Percentiles rank a stretch among this genome's conserved stretches.
Conservation (phyloP, 2,888 invertebrate genomes). For the Acleris laterana region DNA sequence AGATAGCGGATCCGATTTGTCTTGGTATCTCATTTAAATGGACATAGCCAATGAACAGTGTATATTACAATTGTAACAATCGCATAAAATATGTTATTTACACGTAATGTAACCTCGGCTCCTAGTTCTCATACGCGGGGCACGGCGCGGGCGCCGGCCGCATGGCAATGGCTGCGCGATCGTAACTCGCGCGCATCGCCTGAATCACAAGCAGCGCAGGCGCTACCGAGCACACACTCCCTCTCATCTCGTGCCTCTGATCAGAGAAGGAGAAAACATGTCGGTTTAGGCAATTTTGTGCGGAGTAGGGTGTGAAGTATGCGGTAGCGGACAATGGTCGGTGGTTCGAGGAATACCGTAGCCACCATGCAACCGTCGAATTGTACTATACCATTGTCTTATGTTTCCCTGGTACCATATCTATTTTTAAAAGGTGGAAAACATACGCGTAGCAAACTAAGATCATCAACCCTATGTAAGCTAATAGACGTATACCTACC, state of each 20-base stretch:
- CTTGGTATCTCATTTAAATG: neutral
- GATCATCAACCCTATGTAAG: too few relatives aligned
- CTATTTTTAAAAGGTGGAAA: too few relatives aligned
- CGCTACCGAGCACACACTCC: constrained; percentile 5
- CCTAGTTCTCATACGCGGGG: constrained; percentile 27
- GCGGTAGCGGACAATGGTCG: constrained; percentile 3
- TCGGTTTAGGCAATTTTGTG: constrained; percentile 25
- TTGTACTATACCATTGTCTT: too few relatives aligned
- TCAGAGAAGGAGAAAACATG: constrained; percentile 9
- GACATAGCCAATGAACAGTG: neutral
- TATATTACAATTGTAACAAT: constrained; percentile 3
- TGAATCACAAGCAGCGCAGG: constrained; percentile 28
- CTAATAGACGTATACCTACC: too few relatives aligned
- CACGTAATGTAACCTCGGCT: constrained; percentile 16
- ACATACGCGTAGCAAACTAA: too few relatives aligned
- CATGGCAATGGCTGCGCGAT: constrained; percentile 48
- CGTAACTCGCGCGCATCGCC: constrained; percentile 43
- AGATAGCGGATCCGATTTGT: too few relatives aligned
- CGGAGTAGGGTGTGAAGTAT: constrained; percentile 1
- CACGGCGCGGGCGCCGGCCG: constrained; percentile 23
- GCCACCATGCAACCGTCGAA: neutral
- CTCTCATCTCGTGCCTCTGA: constrained; percentile 5
- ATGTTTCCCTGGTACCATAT: too few relatives aligned
- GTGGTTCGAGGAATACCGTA: constrained; percentile 10
- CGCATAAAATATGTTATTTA: constrained; percentile 11